These are phyloP conservation scores for Drosophila quinaria DNA, from an alignment of 2,888 invertebrate genomes.

Conservation along the genomic window DNA sequence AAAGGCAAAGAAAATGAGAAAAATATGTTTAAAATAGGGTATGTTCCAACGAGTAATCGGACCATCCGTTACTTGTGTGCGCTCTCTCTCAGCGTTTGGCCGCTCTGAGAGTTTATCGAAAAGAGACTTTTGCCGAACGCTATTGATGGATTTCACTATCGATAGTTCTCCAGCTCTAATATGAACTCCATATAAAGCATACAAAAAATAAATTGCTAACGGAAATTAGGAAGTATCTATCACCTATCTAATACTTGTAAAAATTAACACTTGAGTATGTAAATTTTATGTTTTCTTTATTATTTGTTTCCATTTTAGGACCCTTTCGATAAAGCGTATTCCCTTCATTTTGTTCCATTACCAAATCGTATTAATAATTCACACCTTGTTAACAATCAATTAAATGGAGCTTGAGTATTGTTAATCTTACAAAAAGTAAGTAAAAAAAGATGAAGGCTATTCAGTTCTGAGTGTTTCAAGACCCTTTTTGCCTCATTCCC, in stretches of 20 bases:
- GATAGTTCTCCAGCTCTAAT: too few relatives aligned
- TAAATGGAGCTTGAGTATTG: constrained; percentile 32
- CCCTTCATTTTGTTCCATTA: neutral
- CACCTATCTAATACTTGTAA: constrained; percentile 5
- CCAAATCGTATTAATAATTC: constrained; percentile 24
- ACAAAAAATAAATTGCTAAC: neutral
- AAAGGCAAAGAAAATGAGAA: too few relatives aligned
- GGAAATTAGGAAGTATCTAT: constrained; percentile 2
- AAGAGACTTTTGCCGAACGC: too few relatives aligned
- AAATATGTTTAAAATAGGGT: too few relatives aligned
- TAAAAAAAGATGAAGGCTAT: constrained; percentile 1
- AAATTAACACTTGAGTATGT: constrained; percentile 8
- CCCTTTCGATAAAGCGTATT: neutral
- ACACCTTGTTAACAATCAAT: constrained; percentile 52
- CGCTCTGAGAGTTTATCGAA: too few relatives aligned
- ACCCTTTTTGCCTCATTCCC: constrained; percentile 30
- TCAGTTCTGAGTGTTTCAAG: constrained; percentile 22
- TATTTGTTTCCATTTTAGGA: neutral
- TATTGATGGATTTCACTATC: too few relatives aligned
- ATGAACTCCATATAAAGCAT: neutral
- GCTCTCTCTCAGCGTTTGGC: too few relatives aligned
- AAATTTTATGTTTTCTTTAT: constrained; percentile 7
- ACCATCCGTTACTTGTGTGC: too few relatives aligned
- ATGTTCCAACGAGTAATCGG: too few relatives aligned
- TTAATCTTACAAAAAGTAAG: neutral